These are phyloP conservation scores for Hipposideros armiger DNA, from an alignment of 2,113 vertebrate species.

Conservation along the genomic window DNA sequence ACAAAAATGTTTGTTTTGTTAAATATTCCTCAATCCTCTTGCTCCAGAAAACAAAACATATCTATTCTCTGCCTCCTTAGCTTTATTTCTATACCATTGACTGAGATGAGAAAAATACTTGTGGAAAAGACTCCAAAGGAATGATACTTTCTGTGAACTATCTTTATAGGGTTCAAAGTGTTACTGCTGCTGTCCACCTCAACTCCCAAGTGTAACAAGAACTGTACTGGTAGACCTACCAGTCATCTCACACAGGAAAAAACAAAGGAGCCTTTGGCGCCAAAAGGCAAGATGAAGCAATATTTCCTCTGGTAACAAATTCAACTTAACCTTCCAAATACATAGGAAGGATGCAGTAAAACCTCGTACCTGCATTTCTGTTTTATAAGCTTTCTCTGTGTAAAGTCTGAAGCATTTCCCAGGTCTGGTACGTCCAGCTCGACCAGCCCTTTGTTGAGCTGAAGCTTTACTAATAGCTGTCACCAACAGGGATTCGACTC, in stretches of 20 bases:
- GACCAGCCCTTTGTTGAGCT: slow-evolving; percentile 98
- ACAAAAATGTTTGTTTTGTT: slow-evolving; percentile 39
- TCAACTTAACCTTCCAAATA: neutral
- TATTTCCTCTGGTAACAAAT: slow-evolving; percentile 8
- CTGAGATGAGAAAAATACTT: slow-evolving; percentile 12
- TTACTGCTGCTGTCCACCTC: neutral
- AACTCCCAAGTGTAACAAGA: neutral
- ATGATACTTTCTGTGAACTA: neutral
- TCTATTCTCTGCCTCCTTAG: neutral
- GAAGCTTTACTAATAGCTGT: slow-evolving; percentile 99
- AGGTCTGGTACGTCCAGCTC: slow-evolving; percentile 96
- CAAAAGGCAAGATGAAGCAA: slow-evolving; percentile 19
- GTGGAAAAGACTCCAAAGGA: neutral
- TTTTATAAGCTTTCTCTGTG: slow-evolving; percentile 98
- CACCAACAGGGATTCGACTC: slow-evolving; percentile 97
- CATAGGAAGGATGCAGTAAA: neutral
- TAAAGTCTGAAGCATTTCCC: slow-evolving; percentile 98
- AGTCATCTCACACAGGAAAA: neutral
- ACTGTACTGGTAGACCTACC: neutral
- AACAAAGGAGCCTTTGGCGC: neutral
- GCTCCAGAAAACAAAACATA: neutral
- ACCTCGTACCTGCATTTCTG: slow-evolving; percentile 96
- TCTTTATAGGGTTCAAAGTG: neutral
- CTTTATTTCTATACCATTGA: neutral
- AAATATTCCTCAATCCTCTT: neutral